Percentiles rank a stretch among this genome's conserved stretches.
Evolutionary conservation across 1,140 invertebrate species (phyloP).

Genomic region (Diabrotica undecimpunctata): DNA sequence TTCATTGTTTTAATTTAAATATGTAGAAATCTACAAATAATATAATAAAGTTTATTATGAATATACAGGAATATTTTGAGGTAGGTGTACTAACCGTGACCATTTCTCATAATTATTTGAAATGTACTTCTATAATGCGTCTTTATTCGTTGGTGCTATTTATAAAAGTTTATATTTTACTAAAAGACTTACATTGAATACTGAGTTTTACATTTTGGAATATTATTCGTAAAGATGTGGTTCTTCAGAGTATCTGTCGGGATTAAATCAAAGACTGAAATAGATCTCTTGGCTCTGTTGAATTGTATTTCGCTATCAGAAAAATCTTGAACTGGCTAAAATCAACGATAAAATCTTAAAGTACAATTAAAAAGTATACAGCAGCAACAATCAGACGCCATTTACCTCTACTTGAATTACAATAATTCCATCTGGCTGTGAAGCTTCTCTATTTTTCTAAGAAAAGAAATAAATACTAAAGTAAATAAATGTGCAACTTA

Average conservation of each 20-base stretch:
- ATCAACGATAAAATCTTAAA: neutral
- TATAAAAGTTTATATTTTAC: no score
- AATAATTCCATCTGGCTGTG: conserved; percentile 4
- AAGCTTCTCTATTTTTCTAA: conserved; percentile 9
- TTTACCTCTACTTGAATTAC: conserved; percentile 15
- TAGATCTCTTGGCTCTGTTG: neutral
- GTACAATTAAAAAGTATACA: no score
- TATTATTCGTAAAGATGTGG: conserved; percentile 12
- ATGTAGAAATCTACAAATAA: no score
- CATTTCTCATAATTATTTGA: no score
- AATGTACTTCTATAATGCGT: no score
- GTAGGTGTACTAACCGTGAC: no score
- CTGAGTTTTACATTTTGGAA: conserved; percentile 24
- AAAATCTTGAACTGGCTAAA: conserved; percentile 12
- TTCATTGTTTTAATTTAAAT: no score
- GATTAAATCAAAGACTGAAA: conserved; percentile 26
- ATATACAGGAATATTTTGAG: no score
- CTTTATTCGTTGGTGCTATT: no score
- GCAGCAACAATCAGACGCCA: neutral
- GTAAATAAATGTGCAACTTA: neutral
- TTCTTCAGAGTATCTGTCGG: conserved; percentile 18
- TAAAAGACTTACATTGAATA: conserved; percentile 16
- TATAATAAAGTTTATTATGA: no score
- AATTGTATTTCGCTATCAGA: conserved; percentile 15
- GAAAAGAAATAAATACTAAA: conserved; percentile 10